Conservation (phyloP, 2,797 vertebrate species). For the Chlorospingus semifuscus region DNA sequence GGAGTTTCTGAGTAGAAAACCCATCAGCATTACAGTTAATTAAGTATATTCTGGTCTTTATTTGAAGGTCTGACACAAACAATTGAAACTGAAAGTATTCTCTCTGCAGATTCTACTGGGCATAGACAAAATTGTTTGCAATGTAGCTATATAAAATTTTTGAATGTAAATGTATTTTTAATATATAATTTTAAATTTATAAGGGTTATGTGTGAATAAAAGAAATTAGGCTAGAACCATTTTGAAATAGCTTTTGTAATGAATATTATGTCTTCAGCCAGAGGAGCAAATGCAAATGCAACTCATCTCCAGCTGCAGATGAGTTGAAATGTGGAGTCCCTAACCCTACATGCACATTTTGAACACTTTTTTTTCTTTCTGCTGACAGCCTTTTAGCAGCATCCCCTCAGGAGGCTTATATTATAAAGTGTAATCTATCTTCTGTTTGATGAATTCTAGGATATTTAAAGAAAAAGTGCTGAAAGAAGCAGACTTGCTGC, state of each 20-base stretch:
- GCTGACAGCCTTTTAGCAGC: conserved; percentile 64
- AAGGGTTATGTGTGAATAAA: not conserved
- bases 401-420: conserved; percentile 47
- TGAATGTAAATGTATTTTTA: not conserved
- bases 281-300: conserved; percentile 23
- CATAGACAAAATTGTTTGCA: not conserved
- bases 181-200: not conserved
- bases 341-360: not conserved
- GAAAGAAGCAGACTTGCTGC: conserved; percentile 37
- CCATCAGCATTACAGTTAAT: not conserved
- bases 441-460: conserved; percentile 40
- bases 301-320: not conserved
- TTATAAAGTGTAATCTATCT: conserved; percentile 44
- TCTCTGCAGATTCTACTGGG: not conserved
- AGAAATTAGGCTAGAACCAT: not conserved
- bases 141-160: not conserved
- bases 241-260: not conserved
- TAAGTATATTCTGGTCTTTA: not conserved
- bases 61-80: not conserved
- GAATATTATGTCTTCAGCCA: not conserved
- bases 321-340: conserved; percentile 45
- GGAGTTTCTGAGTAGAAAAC: not conserved
- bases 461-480: conserved; percentile 55
- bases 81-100: not conserved
- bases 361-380: conserved; percentile 34